Evolutionary conservation across 2,113 vertebrate genomes (phyloP).

Genomic region (Anhinga anhinga): DNA sequence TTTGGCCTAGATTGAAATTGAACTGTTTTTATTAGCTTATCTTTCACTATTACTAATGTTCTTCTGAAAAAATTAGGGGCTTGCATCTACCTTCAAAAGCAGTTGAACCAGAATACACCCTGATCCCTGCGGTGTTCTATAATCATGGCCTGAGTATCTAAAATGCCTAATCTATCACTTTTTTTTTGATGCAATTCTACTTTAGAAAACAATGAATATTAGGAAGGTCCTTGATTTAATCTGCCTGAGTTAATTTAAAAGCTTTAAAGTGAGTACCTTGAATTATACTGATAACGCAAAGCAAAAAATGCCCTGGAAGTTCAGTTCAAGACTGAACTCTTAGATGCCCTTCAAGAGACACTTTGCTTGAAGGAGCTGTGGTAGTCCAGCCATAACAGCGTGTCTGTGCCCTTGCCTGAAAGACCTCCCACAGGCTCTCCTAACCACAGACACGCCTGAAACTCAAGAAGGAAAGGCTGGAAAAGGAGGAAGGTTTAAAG

Average conservation of each 20-base stretch:
- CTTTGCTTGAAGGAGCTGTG: background rate
- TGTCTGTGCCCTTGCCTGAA: background rate
- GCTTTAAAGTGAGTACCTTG: background rate
- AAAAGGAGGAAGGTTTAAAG: background rate
- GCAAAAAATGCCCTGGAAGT: background rate
- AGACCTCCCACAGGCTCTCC: background rate
- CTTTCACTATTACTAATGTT: background rate
- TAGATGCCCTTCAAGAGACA: background rate
- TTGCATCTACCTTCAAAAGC: background rate
- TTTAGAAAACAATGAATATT: background rate
- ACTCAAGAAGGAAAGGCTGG: background rate
- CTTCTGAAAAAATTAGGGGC: background rate
- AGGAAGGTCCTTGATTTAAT: background rate
- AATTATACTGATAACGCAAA: background rate
- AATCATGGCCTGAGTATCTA: background rate
- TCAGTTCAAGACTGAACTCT: background rate
- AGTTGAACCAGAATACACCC: background rate
- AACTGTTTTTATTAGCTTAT: constrained; percentile 10
- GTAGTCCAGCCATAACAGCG: background rate
- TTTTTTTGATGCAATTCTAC: background rate
- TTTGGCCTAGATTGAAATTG: background rate
- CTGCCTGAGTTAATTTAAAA: background rate
- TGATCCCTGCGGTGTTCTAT: background rate
- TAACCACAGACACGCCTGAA: background rate
- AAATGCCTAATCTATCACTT: background rate